Base-by-base conservation (phyloP, 2,888 invertebrate genomes). In the Tortrix viridana region DNA sequence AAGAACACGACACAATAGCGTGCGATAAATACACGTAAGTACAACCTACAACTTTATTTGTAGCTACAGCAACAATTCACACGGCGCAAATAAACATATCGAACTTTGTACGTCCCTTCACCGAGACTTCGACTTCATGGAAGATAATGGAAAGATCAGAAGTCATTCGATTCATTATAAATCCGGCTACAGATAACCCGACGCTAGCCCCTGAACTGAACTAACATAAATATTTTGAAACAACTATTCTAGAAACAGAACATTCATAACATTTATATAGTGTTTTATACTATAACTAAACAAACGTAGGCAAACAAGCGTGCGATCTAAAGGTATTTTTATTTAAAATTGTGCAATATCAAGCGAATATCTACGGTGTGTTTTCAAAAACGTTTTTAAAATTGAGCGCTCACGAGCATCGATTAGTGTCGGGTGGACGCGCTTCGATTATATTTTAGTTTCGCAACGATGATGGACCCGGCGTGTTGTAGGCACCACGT, bases 21-120 rank as follows among this genome's bases (percentile, higher is more conserved):
- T 72, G 73, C 67, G 69, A 75, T 70, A 76, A 76, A 74, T 77
- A 80, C 77, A 79, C 48, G 47, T 37, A 44, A 73, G 76, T 78
- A 81, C 78, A 77, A 76, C 72, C 77, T 78, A 81, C 78, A 77
- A 76, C 72, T 83, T 76, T 83, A 82, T 84, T 82, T 74, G 76
- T 74, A 76, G 78, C 75, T 81, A 79, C 79, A 79, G 71, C 73
- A 73, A 74, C 82, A 86, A 88, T 89, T 85, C 87, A 74, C 74
- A 14, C 16, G 41, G 79, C 81, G 82, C 82, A 82, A 84, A 78
- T 74, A 73, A 70, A 70, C 72, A 80, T 80, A 76, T 74, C 79
- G 80, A 69, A 53, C 43, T 59, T 19, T 57, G 58, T 71, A 72
- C 64, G 60, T 65, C 71, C 12, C 26, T 7, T 26, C 26, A 63